phyloP scores from a whole-genome alignment of 2,113 vertebrate species.

The Poicephalus meyeri region DNA sequence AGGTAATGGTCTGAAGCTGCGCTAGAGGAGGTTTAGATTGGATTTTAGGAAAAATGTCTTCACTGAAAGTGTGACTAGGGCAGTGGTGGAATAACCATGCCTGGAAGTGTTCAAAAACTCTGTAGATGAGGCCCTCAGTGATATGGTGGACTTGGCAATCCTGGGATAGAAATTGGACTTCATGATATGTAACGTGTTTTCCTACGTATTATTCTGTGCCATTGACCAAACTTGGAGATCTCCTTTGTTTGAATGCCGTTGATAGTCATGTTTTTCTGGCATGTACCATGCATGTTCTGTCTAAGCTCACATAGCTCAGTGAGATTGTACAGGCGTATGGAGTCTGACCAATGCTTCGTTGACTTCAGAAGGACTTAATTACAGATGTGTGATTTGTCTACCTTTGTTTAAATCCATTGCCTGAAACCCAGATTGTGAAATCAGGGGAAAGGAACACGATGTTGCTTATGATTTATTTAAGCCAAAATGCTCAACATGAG shows the following conservation, averaged over 20 bases:
- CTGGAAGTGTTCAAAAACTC: background rate
- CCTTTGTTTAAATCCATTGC: background rate
- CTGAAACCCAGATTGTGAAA: background rate
- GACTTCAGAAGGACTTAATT: background rate
- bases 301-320: background rate
- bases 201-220: background rate
- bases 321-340: background rate
- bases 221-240: no score
- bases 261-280: background rate
- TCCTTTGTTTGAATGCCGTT: background rate
- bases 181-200: background rate
- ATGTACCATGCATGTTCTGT: fast-evolving
- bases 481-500: background rate
- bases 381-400: background rate
- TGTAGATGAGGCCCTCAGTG: background rate
- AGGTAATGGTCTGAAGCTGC: background rate
- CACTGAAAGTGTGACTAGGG: background rate
- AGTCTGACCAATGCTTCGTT: background rate
- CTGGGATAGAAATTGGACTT: background rate
- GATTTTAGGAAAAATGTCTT: background rate
- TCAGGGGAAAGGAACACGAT: background rate
- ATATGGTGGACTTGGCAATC: background rate
- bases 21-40: background rate
- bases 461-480: background rate
- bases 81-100: background rate